Evolutionary conservation across 2,113 vertebrate species (phyloP), one percentile per base, ranked within the genome.

Genomic region (Oostethus manadensis): DNA sequence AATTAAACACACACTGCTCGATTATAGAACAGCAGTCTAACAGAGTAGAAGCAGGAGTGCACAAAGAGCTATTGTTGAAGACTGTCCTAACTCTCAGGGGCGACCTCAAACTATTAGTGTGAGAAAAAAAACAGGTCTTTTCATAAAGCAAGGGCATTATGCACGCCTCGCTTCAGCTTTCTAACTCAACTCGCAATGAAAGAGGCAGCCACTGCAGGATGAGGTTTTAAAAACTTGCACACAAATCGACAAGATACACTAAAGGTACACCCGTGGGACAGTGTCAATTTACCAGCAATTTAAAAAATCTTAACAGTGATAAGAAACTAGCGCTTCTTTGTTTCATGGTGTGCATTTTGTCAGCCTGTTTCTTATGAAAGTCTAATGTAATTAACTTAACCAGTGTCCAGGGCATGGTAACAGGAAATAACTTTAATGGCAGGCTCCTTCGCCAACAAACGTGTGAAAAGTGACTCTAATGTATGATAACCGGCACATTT

Each of bases 61-160:
- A 91, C 89, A 91, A 91, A 78, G 80, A 76, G 50, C 84, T 67
- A 83, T 89, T 91, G 90, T 91, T 84, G 60, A 55, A 26, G 56
- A 60, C 79, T 33, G 78, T 82, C 78, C 83, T 66, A 53, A 23
- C 76, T 76, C 74, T 77, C 57, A 62, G 75, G 67, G 56, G 76
- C 79, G 75, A 78, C 46, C 67, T 63, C 8, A 86, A 84, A 58
- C 80, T 81, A 79, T 81, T 55, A 77, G 80, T 84, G 82, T 73
- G 76, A 80, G 76, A 80, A 84, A 88, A 87, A 87, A 84, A 76
- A 58, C 55, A 6, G 46, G 54, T 29, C 88, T 89, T 87, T 89
- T 89, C 86, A 89, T 78, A 78, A 67, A 71, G 66, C 61, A 35
- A 20, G 50, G 73, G 84, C 73, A 80, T 87, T 85, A 70, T 73